These are phyloP conservation scores for Liopterus haemorrhoidalis DNA, from an alignment of 2,888 invertebrate genomes.

Conservation along the genomic window DNA sequence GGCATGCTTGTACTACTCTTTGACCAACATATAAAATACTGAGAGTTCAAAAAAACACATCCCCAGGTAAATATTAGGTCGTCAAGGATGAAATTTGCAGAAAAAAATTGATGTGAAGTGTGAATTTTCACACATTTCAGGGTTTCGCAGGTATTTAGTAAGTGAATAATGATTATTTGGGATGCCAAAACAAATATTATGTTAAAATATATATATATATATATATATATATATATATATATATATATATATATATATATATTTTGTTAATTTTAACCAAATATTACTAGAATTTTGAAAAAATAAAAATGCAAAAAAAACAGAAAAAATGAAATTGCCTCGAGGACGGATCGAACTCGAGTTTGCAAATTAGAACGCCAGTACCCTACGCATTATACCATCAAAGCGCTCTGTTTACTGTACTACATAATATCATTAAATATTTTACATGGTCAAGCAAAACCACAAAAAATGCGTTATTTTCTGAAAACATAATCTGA, in stretches of 20 bases:
- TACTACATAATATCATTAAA: no score
- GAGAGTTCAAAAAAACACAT: no score
- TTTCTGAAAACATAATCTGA: no score
- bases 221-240: not conserved
- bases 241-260: constrained; percentile 3
- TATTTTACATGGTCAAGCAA: no score
- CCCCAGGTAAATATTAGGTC: no score
- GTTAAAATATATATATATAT: not conserved
- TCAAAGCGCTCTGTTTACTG: not conserved
- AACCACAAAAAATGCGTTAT: no score
- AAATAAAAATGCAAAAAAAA: not conserved
- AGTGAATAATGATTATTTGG: not conserved
- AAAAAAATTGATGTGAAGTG: no score
- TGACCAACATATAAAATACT: no score
- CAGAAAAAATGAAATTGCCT: not conserved
- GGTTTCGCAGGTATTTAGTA: not conserved
- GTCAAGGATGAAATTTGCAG: no score
- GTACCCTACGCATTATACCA: not conserved
- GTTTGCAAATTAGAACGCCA: not conserved
- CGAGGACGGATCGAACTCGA: not conserved
- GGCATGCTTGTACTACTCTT: no score
- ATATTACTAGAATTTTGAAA: no score
- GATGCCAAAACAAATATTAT: not conserved
- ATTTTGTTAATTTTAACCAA: no score
- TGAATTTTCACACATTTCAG: not conserved